Evolutionary conservation across 2,113 vertebrate species (phyloP).

Genomic region (Carollia perspicillata): DNA sequence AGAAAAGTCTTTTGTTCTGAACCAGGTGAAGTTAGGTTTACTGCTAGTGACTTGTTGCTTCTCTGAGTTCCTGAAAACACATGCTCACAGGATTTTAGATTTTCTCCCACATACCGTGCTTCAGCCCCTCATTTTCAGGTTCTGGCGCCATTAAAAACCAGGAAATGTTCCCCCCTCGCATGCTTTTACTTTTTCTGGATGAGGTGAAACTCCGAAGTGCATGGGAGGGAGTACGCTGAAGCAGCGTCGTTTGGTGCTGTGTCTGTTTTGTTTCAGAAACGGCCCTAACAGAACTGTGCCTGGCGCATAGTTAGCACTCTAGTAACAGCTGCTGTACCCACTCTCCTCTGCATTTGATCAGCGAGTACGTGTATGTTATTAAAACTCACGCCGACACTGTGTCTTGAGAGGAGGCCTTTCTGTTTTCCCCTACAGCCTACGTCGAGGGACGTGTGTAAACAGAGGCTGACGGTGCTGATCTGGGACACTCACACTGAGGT

Average conservation of each 20-base stretch:
- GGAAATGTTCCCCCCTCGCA: not conserved
- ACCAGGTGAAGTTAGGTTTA: not conserved
- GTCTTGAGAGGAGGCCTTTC: not conserved
- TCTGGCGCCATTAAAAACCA: not conserved
- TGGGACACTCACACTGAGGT: not conserved
- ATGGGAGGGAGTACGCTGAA: not conserved
- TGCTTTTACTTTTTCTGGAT: not conserved
- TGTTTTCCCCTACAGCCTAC: not conserved
- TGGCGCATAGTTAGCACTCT: not conserved
- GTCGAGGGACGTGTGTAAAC: accelerated
- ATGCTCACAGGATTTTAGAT: not conserved
- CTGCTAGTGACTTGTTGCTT: not conserved
- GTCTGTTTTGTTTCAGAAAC: not conserved
- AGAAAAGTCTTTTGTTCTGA: not conserved
- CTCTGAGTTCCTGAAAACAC: not conserved
- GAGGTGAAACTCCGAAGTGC: not conserved
- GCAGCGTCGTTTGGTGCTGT: not conserved
- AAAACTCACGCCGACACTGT: not conserved
- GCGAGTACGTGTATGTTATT: not conserved
- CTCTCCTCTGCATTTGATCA: not conserved
- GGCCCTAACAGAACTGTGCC: not conserved
- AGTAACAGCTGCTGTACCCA: not conserved
- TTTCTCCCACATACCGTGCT: not conserved
- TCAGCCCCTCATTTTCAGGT: not conserved
- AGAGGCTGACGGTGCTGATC: accelerated